These are phyloP conservation scores for Drosophila incognita DNA, from an alignment of 2,888 invertebrate genomes.

Conservation along the genomic window DNA sequence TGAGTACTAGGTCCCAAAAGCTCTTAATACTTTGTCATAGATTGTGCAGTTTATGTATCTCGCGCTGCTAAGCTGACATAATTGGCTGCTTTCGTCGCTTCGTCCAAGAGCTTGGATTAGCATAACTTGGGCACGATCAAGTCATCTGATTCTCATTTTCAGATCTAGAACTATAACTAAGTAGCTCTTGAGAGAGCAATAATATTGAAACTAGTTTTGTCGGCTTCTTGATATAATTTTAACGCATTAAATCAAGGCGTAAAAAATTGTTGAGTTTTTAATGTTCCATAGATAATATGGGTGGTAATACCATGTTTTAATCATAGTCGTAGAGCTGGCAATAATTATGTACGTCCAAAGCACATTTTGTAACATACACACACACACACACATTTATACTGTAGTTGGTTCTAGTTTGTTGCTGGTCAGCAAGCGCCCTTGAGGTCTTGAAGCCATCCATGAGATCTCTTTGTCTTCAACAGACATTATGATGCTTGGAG, in stretches of 20 bases:
- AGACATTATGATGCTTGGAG: neutral
- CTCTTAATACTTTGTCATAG: constrained; percentile 31
- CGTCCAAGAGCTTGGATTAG: constrained; percentile 48
- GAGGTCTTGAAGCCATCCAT: constrained; percentile 42
- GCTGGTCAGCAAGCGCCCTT: constrained; percentile 41
- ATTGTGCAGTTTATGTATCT: constrained; percentile 55
- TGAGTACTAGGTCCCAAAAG: constrained; percentile 27
- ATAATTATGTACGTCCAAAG: constrained; percentile 41
- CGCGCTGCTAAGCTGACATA: constrained; percentile 60
- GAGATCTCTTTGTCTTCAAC: constrained; percentile 4
- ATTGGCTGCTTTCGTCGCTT: constrained; percentile 53
- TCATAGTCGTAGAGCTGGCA: constrained; percentile 24
- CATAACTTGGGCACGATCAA: constrained; percentile 62
- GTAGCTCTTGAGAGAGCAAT: neutral
- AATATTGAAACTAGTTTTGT: constrained; percentile 41
- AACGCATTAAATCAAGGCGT: constrained; percentile 49
- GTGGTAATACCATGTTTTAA: constrained; percentile 27
- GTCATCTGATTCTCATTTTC: constrained; percentile 41
- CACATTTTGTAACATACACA: constrained; percentile 33
- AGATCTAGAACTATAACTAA: constrained; percentile 54
- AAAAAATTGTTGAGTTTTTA: constrained; percentile 27
- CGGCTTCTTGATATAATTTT: constrained; percentile 34
- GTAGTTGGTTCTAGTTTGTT: constrained; percentile 50
- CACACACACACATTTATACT: constrained; percentile 6
- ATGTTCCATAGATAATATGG: constrained; percentile 27